These are phyloP conservation scores for Tupaia tana DNA, from an alignment of 2,113 vertebrate genomes.

Conservation along the genomic window DNA sequence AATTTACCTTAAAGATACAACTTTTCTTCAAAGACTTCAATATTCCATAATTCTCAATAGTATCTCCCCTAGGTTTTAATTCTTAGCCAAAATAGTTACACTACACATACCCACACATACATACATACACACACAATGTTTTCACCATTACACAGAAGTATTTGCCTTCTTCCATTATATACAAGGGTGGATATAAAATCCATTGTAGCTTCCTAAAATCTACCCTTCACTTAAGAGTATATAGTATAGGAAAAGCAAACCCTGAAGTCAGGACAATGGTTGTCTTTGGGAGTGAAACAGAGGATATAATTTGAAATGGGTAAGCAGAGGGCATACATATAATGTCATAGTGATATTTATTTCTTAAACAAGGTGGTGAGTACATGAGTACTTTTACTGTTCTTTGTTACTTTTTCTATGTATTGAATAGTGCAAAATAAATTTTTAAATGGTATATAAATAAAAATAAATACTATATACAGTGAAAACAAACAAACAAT, in stretches of 20 bases:
- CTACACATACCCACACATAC: background rate
- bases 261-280: background rate
- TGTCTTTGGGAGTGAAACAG: background rate
- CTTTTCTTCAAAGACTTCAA: conserved; percentile 1
- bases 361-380: background rate
- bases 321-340: background rate
- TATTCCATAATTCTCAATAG: conserved; percentile 11
- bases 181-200: background rate
- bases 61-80: background rate
- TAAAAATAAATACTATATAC: no score
- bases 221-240: background rate
- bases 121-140: background rate
- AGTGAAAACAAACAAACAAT: no score
- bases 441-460: background rate
- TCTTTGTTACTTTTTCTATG: background rate
- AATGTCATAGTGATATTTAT: background rate
- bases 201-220: conserved; percentile 1
- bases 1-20: conserved; percentile 13
- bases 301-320: background rate
- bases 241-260: background rate
- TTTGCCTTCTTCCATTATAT: background rate
- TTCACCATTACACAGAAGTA: background rate
- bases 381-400: background rate
- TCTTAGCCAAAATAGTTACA: conserved; percentile 12
- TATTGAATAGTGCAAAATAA: background rate